These are phyloP conservation scores for Xenopus petersii DNA, from an alignment of 2,797 vertebrate species.

Conservation along the genomic window DNA sequence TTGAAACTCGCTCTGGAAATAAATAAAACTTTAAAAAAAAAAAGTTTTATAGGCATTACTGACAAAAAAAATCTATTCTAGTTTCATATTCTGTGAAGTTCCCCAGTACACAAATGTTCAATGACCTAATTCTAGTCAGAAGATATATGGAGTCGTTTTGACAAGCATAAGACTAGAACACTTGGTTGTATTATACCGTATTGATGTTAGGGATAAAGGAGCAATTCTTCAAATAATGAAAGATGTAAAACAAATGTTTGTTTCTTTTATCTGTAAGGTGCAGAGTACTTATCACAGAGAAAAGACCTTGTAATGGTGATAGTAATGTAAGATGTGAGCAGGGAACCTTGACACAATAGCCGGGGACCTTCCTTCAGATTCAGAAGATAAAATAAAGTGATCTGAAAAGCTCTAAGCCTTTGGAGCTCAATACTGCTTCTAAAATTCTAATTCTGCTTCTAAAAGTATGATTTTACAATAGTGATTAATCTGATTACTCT, in stretches of 20 bases:
- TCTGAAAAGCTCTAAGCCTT: neutral
- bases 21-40: too few relatives aligned
- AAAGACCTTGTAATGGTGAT: neutral
- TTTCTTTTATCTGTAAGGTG: neutral
- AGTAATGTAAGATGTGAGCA: neutral
- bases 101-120: too few relatives aligned
- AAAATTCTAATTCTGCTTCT: neutral
- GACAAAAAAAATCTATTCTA: too few relatives aligned
- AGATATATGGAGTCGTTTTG: too few relatives aligned
- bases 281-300: neutral
- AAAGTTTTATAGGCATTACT: too few relatives aligned
- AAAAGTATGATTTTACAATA: neutral
- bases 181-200: neutral
- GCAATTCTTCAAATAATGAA: neutral
- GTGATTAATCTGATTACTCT: neutral
- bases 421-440: neutral
- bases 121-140: too few relatives aligned
- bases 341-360: neutral
- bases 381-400: neutral
- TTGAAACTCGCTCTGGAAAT: too few relatives aligned
- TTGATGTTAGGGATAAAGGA: neutral
- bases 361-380: neutral
- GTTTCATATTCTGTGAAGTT: too few relatives aligned
- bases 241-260: conserved; percentile 4
- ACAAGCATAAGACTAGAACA: neutral